Conservation (phyloP, 2,888 invertebrate species). For the Colletes collaris region DNA sequence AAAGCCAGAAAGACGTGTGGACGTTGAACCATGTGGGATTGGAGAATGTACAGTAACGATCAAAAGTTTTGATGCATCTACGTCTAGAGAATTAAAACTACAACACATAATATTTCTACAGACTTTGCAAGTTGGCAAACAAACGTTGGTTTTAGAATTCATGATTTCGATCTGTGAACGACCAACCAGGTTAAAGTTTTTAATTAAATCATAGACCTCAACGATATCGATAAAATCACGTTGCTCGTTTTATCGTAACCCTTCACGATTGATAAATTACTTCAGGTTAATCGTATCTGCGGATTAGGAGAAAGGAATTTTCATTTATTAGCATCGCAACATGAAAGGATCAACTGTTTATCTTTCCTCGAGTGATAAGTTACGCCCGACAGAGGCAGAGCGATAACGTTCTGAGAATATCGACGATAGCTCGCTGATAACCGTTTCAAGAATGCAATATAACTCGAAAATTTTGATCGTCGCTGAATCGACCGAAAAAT, state of each 20-base stretch:
- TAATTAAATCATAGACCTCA: too few species aligned
- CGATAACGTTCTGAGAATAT: conserved; percentile 49
- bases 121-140: too few species aligned
- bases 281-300: conserved; percentile 4
- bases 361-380: conserved; percentile 53
- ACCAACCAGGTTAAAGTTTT: too few species aligned
- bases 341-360: conserved; percentile 35
- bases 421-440: conserved; percentile 17
- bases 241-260: neutral
- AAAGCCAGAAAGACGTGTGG: too few species aligned
- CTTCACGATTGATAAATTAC: neutral
- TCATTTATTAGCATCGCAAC: conserved; percentile 15
- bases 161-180: too few species aligned
- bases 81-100: too few species aligned
- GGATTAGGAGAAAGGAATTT: conserved; percentile 15
- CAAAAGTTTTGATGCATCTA: neutral
- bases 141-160: too few species aligned
- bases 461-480: conserved; percentile 18
- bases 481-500: neutral
- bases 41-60: neutral
- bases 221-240: too few species aligned
- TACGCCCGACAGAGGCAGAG: conserved; percentile 33
- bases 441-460: neutral
- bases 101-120: too few species aligned
- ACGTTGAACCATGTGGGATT: neutral